These are phyloP conservation scores for Chrysochloris asiatica DNA, from an alignment of 2,113 vertebrate genomes.

Conservation along the genomic window DNA sequence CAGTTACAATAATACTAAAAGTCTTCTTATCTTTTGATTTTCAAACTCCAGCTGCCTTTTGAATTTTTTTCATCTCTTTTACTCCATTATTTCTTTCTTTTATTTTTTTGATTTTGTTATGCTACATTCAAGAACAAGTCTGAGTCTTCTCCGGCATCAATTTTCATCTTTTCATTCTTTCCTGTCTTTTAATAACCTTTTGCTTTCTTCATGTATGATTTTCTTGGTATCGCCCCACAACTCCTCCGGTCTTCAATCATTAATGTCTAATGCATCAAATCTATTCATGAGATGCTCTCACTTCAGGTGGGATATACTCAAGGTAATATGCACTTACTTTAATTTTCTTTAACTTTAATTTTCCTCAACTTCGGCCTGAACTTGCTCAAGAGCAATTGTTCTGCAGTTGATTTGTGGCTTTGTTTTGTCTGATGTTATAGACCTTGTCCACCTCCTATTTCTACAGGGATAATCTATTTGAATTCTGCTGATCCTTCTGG, in stretches of 20 bases:
- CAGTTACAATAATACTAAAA: not conserved
- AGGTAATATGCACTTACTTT: not conserved
- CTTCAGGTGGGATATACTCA: not conserved
- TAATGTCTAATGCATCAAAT: not conserved
- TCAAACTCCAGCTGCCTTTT: not conserved
- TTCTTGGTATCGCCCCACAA: not conserved
- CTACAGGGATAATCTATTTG: not conserved
- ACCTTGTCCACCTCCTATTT: not conserved
- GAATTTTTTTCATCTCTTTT: not conserved
- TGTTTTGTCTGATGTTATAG: not conserved
- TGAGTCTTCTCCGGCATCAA: not conserved
- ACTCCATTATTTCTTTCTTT: not conserved
- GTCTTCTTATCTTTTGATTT: not conserved
- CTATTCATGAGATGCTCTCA: not conserved
- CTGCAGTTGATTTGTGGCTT: not conserved
- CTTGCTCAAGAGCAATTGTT: not conserved
- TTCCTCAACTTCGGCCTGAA: not conserved
- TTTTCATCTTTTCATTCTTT: not conserved
- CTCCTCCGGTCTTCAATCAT: not conserved
- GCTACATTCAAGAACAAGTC: not conserved
- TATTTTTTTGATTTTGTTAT: too few species aligned
- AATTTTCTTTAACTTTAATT: not conserved
- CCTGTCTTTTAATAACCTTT: not conserved
- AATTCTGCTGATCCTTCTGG: not conserved
- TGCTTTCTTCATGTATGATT: not conserved